Evolutionary conservation across 2,113 vertebrate species (phyloP), one percentile per base, ranked within the genome.

Genomic region (Hystrix brachyura): DNA sequence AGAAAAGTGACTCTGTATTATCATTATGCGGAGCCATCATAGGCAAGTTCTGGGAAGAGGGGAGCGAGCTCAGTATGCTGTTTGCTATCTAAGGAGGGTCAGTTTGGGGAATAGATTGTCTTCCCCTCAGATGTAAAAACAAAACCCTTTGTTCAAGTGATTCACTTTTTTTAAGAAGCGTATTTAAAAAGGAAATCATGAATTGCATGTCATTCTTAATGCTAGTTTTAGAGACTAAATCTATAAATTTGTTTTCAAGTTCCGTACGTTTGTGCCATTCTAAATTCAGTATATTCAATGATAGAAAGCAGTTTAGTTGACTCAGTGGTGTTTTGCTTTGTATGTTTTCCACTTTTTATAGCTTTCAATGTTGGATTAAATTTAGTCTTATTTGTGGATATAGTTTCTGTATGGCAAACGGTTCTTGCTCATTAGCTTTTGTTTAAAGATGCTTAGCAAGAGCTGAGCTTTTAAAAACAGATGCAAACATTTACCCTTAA

Each of bases 391-490:
- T 96, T 94, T 98, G 97, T 98, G 96, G 96, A 80, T 97, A 94
- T 96, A 97, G 94, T 97, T 98, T 98, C 97, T 98, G 72, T 98
- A 95, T 88, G 96, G 80, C 79, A 92, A 76, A 93, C 97, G 91
- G 94, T 86, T 94, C 62, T 98, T 97, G 78, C 90, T 60, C 97
- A 95, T 65, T 97, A 98, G 92, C 82, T 97, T 98, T 94, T 89
- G 82, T 97, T 96, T 51, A 84, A 25, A 48, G 97, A 97, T 92
- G 93, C 94, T 97, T 98, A 98, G 97, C 83, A 87, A 97, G 32
- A 94, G 72, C 97, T 98, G 94, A 98, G 97, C 95, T 98, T 98
- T 98, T 98, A 94, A 95, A 95, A 98, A 95, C 94, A 98, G 98
- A 97, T 98, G 93, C 74, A 97, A 71, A 98, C 97, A 94, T 98